Base-by-base conservation (phyloP, 2,888 invertebrate species). In the Plebejus anna region DNA sequence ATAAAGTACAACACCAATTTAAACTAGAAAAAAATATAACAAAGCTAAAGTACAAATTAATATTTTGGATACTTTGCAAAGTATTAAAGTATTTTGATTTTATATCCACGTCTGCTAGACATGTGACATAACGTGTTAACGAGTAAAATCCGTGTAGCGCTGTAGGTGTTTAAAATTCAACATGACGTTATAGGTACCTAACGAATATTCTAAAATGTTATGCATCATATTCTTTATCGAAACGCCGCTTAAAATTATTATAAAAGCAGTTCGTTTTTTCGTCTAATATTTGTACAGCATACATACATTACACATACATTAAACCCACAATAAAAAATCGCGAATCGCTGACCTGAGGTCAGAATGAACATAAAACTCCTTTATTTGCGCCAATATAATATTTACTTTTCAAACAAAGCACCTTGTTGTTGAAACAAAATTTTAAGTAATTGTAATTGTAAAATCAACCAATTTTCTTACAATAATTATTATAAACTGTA, bases 401-500 rank as follows among this genome's bases (percentile, higher is more conserved):
- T 66, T 66, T 66, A 66, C 66, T 32, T 66, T 32, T 66, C 32
- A 32, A 66, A 66, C 32, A 66, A 32, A 66, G 66, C 32, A 16
- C 66, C 2, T 66, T 32, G 32, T 28, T 61, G 22, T 61, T 61
- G 28, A 61, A 61, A 2, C 0, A 59, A 59, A 59, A 28, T 61
- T 61, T 1, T 28, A 28, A 11, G 22, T 11, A 22, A 22, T 22
- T 22, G 22, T 22, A 22, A 22, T 22, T 22, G 22, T 22, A 22
- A 59, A 6, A 7, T 13, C 5, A 1, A n/a, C 61, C 9, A 47
- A 42, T 7, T 42, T 42, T 42, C 42, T 42, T 32, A 32, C 2
- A 2, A 32, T 32, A 32, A 32, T 32, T 2, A 32, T 38, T 38
- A 38, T 38, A 47, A 47, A 47, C 9, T 47, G 9, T 47, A 9